Evolutionary conservation across 2,888 invertebrate species (phyloP), one percentile per base, ranked within the genome.

Genomic region (Ceriagrion tenellum): DNA sequence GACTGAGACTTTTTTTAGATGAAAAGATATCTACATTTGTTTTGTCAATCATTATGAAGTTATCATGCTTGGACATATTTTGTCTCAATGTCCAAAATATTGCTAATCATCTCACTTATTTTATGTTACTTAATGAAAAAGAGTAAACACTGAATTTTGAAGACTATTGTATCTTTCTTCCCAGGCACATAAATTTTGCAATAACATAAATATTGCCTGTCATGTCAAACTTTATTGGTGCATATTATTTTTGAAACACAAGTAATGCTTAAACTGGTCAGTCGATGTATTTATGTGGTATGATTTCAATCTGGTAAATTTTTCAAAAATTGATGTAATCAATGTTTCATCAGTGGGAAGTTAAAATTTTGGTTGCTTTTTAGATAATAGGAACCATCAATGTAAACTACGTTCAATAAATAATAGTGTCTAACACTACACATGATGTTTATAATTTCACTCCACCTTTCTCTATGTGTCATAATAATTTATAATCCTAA

Each of bases 291-390:
- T 93, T 63, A 93, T 69, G 74, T 47, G 40, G 47, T 69, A 74
- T 35, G 47, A 93, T 93, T 93, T 40, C 6, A 35, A 69, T 93
- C 93, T 47, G 40, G n/a, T 63, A 93, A 93, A 74, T 30, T 69
- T 93, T 93, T 69, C 93, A 63, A 93, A 91, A 69, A 93, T 93
- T 93, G 93, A 93, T 93, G 93, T 93, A 93, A 93, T 93, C 93
- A 93, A 93, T 93, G 93, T 93, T 93, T 93, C 93, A 93, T 93
- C 93, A 69, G 93, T 93, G 93, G 93, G 47, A 93, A 93, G 93
- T 93, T 93, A 63, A 91, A 69, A 93, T 26, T 93, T 93, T 93
- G 93, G 93, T 93, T 93, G 93, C 93, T 93, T 93, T 93, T 93
- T 93, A 93, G 93, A 93, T 93, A 93, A 47, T 93, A 93, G 93